These are phyloP conservation scores for Scalopus aquaticus DNA, from an alignment of 2,113 vertebrate genomes.

Conservation along the genomic window DNA sequence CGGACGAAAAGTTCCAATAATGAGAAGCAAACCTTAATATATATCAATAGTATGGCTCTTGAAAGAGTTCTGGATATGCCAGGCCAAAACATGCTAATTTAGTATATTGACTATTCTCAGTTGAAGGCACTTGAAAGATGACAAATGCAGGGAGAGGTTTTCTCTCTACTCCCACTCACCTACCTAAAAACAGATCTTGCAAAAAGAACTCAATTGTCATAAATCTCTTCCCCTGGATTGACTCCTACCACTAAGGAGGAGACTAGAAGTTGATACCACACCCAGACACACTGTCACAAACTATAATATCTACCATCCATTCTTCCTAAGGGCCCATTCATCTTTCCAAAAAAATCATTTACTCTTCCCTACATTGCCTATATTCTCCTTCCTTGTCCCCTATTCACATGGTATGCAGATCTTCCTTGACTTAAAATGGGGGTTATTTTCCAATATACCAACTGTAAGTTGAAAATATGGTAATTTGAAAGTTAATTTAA, in stretches of 20 bases:
- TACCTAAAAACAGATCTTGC: neutral
- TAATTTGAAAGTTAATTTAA: neutral
- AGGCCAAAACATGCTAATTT: neutral
- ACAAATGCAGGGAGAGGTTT: neutral
- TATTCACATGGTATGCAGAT: neutral
- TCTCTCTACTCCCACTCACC: neutral
- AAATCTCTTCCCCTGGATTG: neutral
- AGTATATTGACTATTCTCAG: neutral
- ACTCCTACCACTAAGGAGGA: neutral
- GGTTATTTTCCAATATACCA: neutral
- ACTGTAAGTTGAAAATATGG: neutral
- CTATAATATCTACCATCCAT: neutral
- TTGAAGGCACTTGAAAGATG: neutral
- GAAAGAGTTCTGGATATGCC: neutral
- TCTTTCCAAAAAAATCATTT: slow-evolving; percentile 3
- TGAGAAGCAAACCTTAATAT: slow-evolving; percentile 3
- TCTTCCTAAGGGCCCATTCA: neutral
- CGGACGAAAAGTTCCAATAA: neutral
- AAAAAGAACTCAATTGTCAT: neutral
- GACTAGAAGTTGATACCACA: neutral
- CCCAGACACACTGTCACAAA: neutral
- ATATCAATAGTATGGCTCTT: neutral
- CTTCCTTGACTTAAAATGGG: neutral
- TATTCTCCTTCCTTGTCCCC: neutral
- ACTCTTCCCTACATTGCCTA: neutral